These are phyloP conservation scores for Tenthredo notha DNA, from an alignment of 2,888 invertebrate species.

Conservation along the genomic window DNA sequence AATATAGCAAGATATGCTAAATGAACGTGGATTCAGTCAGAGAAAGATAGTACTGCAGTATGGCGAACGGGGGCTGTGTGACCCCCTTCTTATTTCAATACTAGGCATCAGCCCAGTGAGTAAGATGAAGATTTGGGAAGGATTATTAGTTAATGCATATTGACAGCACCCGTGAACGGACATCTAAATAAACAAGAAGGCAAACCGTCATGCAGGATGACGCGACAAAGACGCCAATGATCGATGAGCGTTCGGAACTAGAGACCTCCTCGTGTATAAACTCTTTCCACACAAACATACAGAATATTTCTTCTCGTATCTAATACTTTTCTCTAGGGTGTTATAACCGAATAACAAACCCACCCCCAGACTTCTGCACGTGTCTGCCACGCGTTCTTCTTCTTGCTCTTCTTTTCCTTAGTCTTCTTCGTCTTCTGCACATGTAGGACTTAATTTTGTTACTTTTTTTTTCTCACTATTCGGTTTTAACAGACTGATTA, in stretches of 20 bases:
- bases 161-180: slow-evolving; percentile 67
- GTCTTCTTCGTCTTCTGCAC: neutral
- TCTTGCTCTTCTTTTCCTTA: neutral
- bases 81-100: neutral
- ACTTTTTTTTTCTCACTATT: neutral
- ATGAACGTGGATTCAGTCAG: neutral
- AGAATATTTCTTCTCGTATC: neutral
- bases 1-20: slow-evolving; percentile 18
- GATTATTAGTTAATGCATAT: slow-evolving; percentile 64
- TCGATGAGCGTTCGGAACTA: slow-evolving; percentile 65
- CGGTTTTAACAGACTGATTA: neutral
- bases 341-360: slow-evolving; percentile 29
- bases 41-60: neutral
- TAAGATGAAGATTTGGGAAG: slow-evolving; percentile 52
- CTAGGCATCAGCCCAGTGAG: neutral
- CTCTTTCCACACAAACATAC: slow-evolving; percentile 8
- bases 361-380: slow-evolving; percentile 22
- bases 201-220: slow-evolving; percentile 65
- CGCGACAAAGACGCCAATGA: slow-evolving; percentile 71
- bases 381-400: slow-evolving; percentile 37
- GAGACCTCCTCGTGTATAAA: slow-evolving; percentile 30
- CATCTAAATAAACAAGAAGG: slow-evolving; percentile 65
- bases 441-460: neutral
- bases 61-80: neutral
- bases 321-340: slow-evolving; percentile 9